These are phyloP conservation scores for Pluvianellus socialis DNA, from an alignment of 2,113 vertebrate genomes.

Conservation along the genomic window DNA sequence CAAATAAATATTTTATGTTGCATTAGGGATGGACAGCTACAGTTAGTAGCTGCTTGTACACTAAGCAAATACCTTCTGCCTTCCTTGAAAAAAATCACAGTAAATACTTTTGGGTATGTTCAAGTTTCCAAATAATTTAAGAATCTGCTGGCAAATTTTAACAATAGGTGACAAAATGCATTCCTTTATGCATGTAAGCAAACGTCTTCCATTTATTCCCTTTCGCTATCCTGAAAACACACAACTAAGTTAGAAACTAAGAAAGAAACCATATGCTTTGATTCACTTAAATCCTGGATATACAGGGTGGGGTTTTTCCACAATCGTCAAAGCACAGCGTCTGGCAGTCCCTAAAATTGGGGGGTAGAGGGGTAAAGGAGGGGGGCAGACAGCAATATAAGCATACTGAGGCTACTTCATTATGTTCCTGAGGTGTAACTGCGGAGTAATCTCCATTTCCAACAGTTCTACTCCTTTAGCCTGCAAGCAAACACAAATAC, in stretches of 20 bases:
- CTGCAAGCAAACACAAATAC: neutral
- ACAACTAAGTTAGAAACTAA: neutral
- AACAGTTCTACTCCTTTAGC: neutral
- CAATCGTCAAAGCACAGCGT: neutral
- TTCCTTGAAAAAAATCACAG: neutral
- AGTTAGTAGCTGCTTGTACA: neutral
- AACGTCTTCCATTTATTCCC: neutral
- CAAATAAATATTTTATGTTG: neutral
- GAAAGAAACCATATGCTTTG: neutral
- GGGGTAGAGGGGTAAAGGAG: neutral
- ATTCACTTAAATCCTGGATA: neutral
- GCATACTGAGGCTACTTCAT: neutral
- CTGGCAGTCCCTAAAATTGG: neutral
- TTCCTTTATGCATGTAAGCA: neutral
- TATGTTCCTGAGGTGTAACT: neutral
- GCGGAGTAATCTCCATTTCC: neutral
- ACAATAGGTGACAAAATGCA: neutral
- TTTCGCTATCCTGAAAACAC: neutral
- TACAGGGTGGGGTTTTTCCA: neutral
- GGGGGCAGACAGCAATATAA: neutral
- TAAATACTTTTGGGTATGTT: neutral
- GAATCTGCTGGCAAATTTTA: neutral
- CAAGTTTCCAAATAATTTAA: neutral
- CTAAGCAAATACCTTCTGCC: neutral
- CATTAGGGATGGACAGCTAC: neutral